These are phyloP conservation scores for Euphydryas editha DNA, from an alignment of 2,888 invertebrate genomes.

Conservation along the genomic window DNA sequence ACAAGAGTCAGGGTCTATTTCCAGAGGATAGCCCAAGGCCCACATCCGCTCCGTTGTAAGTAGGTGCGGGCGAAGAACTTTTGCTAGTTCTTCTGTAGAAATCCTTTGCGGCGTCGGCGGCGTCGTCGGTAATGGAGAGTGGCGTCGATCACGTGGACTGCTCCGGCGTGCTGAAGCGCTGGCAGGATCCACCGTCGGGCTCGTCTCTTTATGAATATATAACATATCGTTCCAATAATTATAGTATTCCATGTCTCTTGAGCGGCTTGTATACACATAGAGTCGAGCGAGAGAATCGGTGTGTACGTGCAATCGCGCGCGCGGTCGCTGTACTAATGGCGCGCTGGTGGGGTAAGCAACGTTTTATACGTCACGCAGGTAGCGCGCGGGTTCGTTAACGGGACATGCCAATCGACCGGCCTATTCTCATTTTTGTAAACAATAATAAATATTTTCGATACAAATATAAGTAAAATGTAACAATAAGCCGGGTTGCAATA, in stretches of 20 bases:
- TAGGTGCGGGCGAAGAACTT: constrained; percentile 84
- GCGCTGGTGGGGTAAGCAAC: constrained; percentile 78
- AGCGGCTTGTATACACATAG: constrained; percentile 79
- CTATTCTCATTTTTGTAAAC: constrained; percentile 81
- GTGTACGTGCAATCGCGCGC: constrained; percentile 80
- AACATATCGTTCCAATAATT: constrained; percentile 77
- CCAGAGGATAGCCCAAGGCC: constrained; percentile 88
- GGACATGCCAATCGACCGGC: constrained; percentile 80
- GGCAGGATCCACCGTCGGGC: constrained; percentile 72
- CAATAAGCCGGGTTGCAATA: constrained; percentile 36
- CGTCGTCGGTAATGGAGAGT: constrained; percentile 69
- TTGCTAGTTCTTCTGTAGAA: constrained; percentile 82
- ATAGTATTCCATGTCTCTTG: constrained; percentile 78
- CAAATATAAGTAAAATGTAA: constrained; percentile 51
- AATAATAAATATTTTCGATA: constrained; percentile 65
- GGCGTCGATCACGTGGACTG: constrained; percentile 75
- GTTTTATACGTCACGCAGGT: constrained; percentile 80
- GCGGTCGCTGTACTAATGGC: constrained; percentile 80
- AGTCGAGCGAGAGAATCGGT: constrained; percentile 72
- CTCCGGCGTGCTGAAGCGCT: constrained; percentile 73
- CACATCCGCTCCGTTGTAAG: constrained; percentile 85
- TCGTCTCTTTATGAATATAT: constrained; percentile 75
- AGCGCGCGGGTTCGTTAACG: constrained; percentile 79
- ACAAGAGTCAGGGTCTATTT: constrained; percentile 83
- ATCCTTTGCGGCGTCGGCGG: constrained; percentile 74